phyloP scores from a whole-genome alignment of 2,888 invertebrate genomes.

The Tanytarsus gracilentus region DNA sequence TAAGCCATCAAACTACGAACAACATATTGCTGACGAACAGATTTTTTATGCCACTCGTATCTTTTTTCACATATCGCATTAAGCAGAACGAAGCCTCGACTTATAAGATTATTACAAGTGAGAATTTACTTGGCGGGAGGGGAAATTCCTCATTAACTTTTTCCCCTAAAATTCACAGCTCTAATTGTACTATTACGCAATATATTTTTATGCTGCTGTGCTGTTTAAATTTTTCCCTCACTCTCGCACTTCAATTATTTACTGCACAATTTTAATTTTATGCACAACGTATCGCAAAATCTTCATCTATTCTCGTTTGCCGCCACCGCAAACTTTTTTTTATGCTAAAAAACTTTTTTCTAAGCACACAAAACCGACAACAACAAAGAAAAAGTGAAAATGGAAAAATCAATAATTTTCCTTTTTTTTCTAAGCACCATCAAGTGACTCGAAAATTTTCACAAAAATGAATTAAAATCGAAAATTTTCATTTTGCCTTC shows the following conservation, averaged over 20 bases:
- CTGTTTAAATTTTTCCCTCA: no score
- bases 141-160: neutral
- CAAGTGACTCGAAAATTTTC: neutral
- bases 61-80: neutral
- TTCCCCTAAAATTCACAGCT: no score
- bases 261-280: no score
- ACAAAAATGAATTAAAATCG: conserved; percentile 12
- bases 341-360: neutral
- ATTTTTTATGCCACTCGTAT: neutral
- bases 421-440: neutral
- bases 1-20: neutral
- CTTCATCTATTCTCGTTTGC: neutral
- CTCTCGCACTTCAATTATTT: no score
- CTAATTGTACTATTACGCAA: no score
- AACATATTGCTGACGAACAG: conserved; percentile 14
- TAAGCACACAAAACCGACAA: conserved; percentile 1
- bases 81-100: neutral
- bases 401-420: conserved; percentile 25
- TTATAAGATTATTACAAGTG: conserved; percentile 10
- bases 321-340: neutral
- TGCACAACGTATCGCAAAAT: no score
- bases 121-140: neutral
- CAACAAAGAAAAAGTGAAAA: conserved; percentile 22
- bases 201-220: no score
- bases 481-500: neutral